phyloP scores from a whole-genome alignment of 2,113 vertebrate species.

The Campylomormyrus tamandua region DNA sequence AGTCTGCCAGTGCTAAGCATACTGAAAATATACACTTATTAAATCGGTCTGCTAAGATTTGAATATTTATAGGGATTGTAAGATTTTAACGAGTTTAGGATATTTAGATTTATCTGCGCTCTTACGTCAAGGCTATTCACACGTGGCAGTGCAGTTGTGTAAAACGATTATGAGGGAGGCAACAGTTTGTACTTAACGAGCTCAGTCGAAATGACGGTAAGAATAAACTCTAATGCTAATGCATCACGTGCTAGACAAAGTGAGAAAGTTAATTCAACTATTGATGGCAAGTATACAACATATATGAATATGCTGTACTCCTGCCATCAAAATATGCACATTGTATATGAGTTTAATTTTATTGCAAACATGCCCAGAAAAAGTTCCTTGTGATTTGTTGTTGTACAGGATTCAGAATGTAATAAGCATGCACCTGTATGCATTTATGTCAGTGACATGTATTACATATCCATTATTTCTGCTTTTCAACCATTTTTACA shows the following conservation, averaged over 20 bases:
- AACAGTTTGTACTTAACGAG: background rate
- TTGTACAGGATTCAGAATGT: background rate
- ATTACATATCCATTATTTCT: background rate
- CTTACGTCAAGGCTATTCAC: background rate
- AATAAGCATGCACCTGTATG: background rate
- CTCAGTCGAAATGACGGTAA: background rate
- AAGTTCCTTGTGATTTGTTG: background rate
- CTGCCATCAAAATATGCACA: background rate
- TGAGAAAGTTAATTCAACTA: background rate
- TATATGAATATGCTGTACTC: background rate
- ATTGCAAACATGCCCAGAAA: background rate
- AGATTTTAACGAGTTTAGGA: background rate
- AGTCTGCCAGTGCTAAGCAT: background rate
- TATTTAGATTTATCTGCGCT: background rate
- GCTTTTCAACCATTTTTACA: background rate
- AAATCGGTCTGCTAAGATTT: background rate
- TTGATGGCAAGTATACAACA: too few relatives aligned
- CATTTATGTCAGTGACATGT: background rate
- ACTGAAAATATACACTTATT: background rate
- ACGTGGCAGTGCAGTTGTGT: background rate
- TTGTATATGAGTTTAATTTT: background rate
- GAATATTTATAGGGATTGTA: background rate
- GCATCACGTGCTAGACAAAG: background rate
- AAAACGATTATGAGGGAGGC: background rate
- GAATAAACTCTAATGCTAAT: background rate